Conservation (phyloP, 2,888 invertebrate species). For the Pseudococcus longispinus region DNA sequence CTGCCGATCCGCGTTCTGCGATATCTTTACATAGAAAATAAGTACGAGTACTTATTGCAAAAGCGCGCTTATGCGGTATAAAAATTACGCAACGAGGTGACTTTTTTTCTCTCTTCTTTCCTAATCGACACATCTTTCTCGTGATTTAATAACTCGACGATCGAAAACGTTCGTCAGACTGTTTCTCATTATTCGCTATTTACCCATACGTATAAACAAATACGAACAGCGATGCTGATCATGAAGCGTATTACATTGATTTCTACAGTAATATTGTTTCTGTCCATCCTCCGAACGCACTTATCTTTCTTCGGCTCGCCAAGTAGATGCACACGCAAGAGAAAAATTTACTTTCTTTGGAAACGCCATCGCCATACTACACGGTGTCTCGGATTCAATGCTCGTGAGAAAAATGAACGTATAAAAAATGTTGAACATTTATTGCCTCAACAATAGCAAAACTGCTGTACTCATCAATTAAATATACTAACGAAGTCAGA, state of each 20-base stretch:
- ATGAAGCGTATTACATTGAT: background rate
- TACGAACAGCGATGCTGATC: background rate
- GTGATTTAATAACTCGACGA: constrained; percentile 23
- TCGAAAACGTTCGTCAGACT: background rate
- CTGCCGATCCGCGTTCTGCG: background rate
- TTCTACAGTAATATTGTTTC: background rate
- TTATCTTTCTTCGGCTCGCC: background rate
- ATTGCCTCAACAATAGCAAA: too few species aligned
- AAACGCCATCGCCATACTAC: background rate
- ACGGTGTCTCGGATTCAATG: background rate
- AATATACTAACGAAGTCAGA: too few species aligned
- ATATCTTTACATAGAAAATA: constrained; percentile 20
- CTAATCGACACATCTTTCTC: constrained; percentile 17
- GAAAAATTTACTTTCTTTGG: background rate
- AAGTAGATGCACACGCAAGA: background rate
- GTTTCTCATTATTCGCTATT: background rate
- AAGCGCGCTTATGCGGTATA: background rate
- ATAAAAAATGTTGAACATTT: too few species aligned
- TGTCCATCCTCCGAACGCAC: background rate
- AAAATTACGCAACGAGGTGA: background rate
- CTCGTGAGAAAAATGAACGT: too few species aligned
- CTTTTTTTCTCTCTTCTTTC: constrained; percentile 11
- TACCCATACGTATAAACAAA: background rate
- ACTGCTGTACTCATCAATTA: too few species aligned
- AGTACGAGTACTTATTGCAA: background rate